Percentiles rank a stretch among this genome's conserved stretches.
Evolutionary conservation across 2,113 vertebrate genomes (phyloP).

Genomic region (Cavia porcellus): DNA sequence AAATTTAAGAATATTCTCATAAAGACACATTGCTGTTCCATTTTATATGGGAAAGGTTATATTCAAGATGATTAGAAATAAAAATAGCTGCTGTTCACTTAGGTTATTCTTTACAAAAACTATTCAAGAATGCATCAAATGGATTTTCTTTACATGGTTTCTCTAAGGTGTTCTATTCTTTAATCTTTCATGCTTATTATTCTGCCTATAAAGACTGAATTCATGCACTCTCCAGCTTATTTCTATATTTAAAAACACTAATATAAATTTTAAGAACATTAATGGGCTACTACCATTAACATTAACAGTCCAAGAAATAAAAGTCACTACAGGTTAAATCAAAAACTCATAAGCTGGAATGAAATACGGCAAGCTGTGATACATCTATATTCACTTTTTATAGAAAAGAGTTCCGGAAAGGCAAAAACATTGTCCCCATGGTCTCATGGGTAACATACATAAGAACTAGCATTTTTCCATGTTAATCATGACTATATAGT

Average conservation of each 20-base stretch:
- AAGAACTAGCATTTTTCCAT: slow-evolving; percentile 25
- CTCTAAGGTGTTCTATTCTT: slow-evolving; percentile 39
- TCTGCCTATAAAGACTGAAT: neutral
- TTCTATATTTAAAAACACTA: slow-evolving; percentile 63
- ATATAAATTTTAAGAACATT: slow-evolving; percentile 57
- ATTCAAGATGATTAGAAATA: slow-evolving; percentile 60
- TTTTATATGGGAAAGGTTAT: slow-evolving; percentile 42
- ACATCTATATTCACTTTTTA: slow-evolving; percentile 14
- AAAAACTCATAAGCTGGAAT: slow-evolving; percentile 55
- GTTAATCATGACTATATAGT: neutral
- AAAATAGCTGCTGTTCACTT: slow-evolving; percentile 53
- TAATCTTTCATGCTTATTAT: slow-evolving; percentile 56
- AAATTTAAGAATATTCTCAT: slow-evolving; percentile 37
- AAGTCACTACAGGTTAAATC: slow-evolving; percentile 63
- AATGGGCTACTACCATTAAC: slow-evolving; percentile 40
- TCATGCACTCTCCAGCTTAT: slow-evolving; percentile 32
- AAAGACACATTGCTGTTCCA: slow-evolving; percentile 58
- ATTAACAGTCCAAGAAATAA: slow-evolving; percentile 62
- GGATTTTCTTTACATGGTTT: slow-evolving; percentile 54
- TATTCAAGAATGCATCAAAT: slow-evolving; percentile 54
- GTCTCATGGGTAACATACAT: slow-evolving; percentile 6
- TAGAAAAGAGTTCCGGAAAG: neutral
- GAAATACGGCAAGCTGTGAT: slow-evolving; percentile 36
- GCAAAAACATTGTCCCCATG: slow-evolving; percentile 22
- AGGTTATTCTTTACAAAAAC: slow-evolving; percentile 58